phyloP scores from a whole-genome alignment of 1,140 invertebrate species.

The Phocides pigmalion region DNA sequence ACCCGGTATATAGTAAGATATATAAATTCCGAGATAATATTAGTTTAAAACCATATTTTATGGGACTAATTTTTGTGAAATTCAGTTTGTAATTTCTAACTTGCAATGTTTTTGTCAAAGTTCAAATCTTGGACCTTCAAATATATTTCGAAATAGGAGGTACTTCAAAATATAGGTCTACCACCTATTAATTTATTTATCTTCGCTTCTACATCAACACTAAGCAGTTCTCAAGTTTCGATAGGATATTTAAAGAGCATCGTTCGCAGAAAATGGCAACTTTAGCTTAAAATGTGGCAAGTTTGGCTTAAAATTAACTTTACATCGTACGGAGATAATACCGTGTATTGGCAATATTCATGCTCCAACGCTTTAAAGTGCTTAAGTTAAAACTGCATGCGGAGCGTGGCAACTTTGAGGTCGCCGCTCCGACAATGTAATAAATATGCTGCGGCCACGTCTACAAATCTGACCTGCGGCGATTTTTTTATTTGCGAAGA shows the following conservation, averaged over 20 bases:
- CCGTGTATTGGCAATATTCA: slow-evolving; percentile 5
- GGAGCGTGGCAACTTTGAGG: neutral
- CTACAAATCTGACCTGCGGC: no score
- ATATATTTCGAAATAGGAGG: no score
- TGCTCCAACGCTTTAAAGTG: neutral
- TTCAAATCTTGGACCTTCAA: no score
- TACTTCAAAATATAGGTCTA: no score
- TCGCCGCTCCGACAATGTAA: neutral
- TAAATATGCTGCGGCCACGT: neutral
- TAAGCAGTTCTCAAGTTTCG: neutral
- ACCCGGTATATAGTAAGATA: no score
- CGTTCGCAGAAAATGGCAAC: neutral
- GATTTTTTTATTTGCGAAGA: no score
- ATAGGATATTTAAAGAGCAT: neutral
- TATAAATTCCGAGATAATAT: no score
- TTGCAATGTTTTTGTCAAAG: no score
- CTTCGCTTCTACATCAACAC: neutral
- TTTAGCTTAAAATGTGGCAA: neutral
- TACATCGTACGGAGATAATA: neutral
- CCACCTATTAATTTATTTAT: no score
- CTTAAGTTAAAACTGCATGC: neutral
- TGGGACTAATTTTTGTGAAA: no score
- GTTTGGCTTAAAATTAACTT: slow-evolving; percentile 1
- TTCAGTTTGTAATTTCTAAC: no score
- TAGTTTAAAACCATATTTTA: no score